phyloP scores from a whole-genome alignment of 1,140 invertebrate genomes.

The Galleria mellonella region DNA sequence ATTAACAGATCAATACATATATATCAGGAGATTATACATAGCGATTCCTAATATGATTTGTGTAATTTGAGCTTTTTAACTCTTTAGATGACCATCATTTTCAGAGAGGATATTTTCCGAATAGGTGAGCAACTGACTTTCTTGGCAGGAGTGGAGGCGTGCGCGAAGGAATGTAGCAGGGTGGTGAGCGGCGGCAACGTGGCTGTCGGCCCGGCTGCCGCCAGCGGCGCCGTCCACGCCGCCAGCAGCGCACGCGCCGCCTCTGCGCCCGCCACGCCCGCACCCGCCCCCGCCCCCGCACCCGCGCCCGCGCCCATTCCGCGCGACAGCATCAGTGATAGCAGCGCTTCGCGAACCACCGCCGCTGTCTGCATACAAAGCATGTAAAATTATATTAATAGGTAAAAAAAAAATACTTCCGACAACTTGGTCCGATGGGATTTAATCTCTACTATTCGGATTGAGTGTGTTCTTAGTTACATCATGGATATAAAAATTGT shows the following conservation, averaged over 20 bases:
- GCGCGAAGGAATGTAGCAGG: slow-evolving; percentile 55
- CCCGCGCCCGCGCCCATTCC: slow-evolving; percentile 18
- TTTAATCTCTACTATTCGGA: too few species aligned
- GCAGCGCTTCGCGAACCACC: slow-evolving; percentile 62
- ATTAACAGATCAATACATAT: too few species aligned
- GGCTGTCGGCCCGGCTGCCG: slow-evolving; percentile 21
- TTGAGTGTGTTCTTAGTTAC: too few species aligned
- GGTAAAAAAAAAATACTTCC: neutral
- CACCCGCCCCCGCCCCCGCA: slow-evolving; percentile 31
- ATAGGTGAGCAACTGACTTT: slow-evolving; percentile 50
- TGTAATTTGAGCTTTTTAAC: too few species aligned
- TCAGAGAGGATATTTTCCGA: too few species aligned
- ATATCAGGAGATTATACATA: too few species aligned
- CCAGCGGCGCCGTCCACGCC: slow-evolving; percentile 68
- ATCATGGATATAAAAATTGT: too few species aligned
- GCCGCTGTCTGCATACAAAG: slow-evolving; percentile 40
- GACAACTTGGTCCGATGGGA: too few species aligned
- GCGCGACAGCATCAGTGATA: slow-evolving; percentile 73
- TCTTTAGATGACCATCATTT: too few species aligned
- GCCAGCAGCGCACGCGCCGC: slow-evolving; percentile 37
- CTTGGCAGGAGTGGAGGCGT: slow-evolving; percentile 67
- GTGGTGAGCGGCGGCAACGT: slow-evolving; percentile 61
- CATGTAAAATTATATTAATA: neutral
- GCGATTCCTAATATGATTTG: too few species aligned
- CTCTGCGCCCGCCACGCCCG: slow-evolving; percentile 37